phyloP scores from a whole-genome alignment of 2,113 vertebrate genomes.

The Muntiacus reevesi region DNA sequence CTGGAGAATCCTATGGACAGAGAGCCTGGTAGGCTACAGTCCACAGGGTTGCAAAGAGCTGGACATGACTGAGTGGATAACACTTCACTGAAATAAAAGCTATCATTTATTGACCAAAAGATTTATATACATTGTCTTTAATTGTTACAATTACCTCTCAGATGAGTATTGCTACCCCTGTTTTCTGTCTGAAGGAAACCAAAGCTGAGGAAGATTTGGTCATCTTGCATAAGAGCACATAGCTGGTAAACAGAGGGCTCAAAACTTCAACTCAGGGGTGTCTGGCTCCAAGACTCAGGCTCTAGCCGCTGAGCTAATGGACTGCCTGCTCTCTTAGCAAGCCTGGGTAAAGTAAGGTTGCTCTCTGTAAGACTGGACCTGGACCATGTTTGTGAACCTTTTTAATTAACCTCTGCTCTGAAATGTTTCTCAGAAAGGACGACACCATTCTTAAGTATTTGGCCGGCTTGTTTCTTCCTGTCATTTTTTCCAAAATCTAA shows the following conservation, averaged over 20 bases:
- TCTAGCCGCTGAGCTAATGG: not conserved
- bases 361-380: not conserved
- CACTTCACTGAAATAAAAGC: not conserved
- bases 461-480: not conserved
- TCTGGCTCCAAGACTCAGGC: not conserved
- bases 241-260: not conserved
- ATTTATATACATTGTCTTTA: not conserved
- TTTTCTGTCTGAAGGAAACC: not conserved
- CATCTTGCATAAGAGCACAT: not conserved
- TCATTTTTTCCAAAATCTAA: constrained; percentile 18
- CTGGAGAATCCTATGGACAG: not conserved
- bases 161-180: not conserved
- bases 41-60: not conserved
- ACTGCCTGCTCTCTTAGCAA: not conserved
- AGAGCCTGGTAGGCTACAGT: not conserved
- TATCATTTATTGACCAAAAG: not conserved
- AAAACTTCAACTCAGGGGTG: not conserved
- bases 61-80: not conserved
- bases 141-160: not conserved
- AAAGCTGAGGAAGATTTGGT: not conserved
- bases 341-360: not conserved
- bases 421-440: not conserved
- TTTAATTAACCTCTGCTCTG: not conserved
- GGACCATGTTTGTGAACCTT: not conserved
- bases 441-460: not conserved